Evolutionary conservation across 1,140 invertebrate species (phyloP).

Genomic region (Calephelis nemesis): DNA sequence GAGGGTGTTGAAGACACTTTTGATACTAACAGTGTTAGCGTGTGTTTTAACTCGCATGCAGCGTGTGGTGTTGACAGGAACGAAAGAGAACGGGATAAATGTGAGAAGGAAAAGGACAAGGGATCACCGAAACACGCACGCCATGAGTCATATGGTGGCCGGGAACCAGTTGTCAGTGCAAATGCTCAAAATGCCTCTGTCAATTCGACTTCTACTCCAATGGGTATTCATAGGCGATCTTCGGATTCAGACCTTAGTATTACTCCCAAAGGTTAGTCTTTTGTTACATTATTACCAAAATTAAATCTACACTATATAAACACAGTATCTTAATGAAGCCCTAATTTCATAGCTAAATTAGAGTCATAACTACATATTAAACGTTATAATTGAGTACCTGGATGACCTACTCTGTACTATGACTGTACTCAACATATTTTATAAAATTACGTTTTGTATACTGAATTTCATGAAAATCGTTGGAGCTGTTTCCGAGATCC

Average conservation of each 20-base stretch:
- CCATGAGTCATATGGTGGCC: constrained; percentile 65
- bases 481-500: no score
- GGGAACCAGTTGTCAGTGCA: constrained; percentile 40
- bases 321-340: no score
- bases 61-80: constrained; percentile 72
- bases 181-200: constrained; percentile 55
- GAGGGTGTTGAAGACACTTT: constrained; percentile 43
- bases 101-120: constrained; percentile 57
- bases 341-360: no score
- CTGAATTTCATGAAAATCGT: no score
- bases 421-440: no score
- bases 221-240: constrained; percentile 86
- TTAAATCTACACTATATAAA: no score
- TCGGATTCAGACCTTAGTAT: constrained; percentile 96
- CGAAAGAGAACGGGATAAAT: constrained; percentile 56
- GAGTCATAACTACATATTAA: no score
- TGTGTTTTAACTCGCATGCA: constrained; percentile 78
- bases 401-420: no score
- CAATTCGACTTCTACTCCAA: constrained; percentile 79
- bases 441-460: no score
- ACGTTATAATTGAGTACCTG: no score
- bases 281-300: background rate
- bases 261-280: constrained; percentile 91
- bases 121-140: constrained; percentile 65
- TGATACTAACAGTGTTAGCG: constrained; percentile 69